Evolutionary conservation across 1,140 invertebrate genomes (phyloP).

Genomic region (Lethrus apterus): DNA sequence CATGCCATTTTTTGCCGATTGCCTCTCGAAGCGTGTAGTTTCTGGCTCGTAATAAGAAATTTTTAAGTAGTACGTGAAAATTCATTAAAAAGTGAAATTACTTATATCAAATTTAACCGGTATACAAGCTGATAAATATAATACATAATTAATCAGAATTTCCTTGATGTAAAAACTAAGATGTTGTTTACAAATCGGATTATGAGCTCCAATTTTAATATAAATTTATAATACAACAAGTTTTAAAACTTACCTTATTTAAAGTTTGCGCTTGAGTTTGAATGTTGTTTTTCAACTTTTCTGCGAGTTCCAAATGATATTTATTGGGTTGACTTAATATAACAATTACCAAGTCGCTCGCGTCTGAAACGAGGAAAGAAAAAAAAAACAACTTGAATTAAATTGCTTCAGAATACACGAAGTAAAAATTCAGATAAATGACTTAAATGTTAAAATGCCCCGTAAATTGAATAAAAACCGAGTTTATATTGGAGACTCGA

Average conservation of each 20-base stretch:
- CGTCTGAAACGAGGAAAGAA: slow-evolving; percentile 21
- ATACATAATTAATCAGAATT: background rate
- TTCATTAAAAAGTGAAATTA: too few species aligned
- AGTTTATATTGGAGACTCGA: too few species aligned
- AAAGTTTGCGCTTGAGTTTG: slow-evolving; percentile 18
- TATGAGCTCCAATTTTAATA: background rate
- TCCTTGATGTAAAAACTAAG: background rate
- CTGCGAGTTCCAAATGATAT: slow-evolving; percentile 22
- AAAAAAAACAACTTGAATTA: background rate
- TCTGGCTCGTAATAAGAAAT: too few species aligned
- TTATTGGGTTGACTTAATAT: slow-evolving; percentile 29
- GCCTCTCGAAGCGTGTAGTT: too few species aligned
- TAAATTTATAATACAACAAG: background rate
- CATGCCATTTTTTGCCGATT: too few species aligned
- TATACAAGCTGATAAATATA: background rate
- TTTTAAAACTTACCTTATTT: slow-evolving; percentile 19
- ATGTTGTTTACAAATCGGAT: too few species aligned
- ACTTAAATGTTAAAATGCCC: too few species aligned
- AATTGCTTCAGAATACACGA: too few species aligned
- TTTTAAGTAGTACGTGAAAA: too few species aligned
- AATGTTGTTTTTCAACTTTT: slow-evolving; percentile 23
- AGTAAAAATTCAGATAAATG: too few species aligned
- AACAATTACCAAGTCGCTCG: slow-evolving; percentile 23
- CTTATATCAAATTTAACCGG: too few species aligned
- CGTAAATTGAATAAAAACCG: too few species aligned